These are phyloP conservation scores for Sarcophaga caerulescens DNA, from an alignment of 2,888 invertebrate genomes.

Conservation along the genomic window DNA sequence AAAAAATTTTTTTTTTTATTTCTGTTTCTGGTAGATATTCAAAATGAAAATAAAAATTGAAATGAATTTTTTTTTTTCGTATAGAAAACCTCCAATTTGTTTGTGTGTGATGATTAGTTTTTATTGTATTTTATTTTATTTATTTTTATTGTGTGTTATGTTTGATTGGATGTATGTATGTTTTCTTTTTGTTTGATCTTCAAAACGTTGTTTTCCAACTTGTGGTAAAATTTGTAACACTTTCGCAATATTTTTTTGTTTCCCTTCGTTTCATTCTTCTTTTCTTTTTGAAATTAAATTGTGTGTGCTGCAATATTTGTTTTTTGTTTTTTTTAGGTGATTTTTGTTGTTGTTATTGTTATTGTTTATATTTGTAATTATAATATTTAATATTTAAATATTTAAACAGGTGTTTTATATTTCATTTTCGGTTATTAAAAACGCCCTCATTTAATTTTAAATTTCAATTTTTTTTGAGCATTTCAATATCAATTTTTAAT, in stretches of 20 bases:
- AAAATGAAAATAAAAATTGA: slow-evolving; percentile 27
- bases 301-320: slow-evolving; percentile 13
- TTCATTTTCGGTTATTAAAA: slow-evolving; percentile 12
- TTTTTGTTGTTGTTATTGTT: background rate
- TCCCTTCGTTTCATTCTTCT: background rate
- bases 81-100: no score
- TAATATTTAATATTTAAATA: background rate
- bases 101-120: no score
- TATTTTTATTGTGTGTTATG: background rate
- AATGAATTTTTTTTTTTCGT: background rate
- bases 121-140: background rate
- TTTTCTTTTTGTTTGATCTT: background rate
- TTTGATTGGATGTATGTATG: background rate
- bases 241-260: slow-evolving; percentile 33
- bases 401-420: slow-evolving; percentile 48
- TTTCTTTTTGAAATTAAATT: background rate
- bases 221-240: slow-evolving; percentile 46
- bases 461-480: background rate
- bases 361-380: slow-evolving; percentile 5
- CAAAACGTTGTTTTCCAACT: slow-evolving; percentile 1
- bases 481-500: slow-evolving; percentile 27
- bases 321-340: background rate
- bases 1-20: slow-evolving; percentile 3
- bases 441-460: slow-evolving; percentile 23
- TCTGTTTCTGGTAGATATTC: background rate